A percentile compares a stretch with the other conserved stretches of the same genome.
phyloP scores from a whole-genome alignment of 2,797 vertebrate genomes.

The Buceros bicornis region DNA sequence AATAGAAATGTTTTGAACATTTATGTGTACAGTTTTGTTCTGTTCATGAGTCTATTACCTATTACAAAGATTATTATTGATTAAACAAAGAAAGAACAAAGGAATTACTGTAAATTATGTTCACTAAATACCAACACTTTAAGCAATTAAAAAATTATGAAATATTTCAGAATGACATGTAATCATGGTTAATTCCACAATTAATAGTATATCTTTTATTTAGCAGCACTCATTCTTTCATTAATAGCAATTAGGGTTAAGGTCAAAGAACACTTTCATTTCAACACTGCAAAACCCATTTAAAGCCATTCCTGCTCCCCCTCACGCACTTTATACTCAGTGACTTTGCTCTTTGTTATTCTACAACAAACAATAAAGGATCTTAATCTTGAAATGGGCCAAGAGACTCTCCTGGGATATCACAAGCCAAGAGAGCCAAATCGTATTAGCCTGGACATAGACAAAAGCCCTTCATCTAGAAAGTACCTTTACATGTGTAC shows the following conservation, averaged over 20 bases:
- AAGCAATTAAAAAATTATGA: conserved; percentile 75
- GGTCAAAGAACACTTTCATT: conserved; percentile 64
- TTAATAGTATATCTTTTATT: conserved; percentile 69
- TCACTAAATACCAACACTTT: conserved; percentile 75
- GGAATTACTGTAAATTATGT: conserved; percentile 75
- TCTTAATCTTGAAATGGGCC: neutral
- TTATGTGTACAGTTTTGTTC: conserved; percentile 70
- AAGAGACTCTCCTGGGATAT: neutral
- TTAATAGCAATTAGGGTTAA: conserved; percentile 69
- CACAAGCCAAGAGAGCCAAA: neutral
- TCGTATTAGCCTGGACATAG: neutral
- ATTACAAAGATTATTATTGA: conserved; percentile 69
- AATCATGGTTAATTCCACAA: conserved; percentile 67
- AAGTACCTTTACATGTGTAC: neutral
- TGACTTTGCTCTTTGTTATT: conserved; percentile 34
- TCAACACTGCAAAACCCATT: conserved; percentile 30
- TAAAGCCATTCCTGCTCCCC: conserved; percentile 23
- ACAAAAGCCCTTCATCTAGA: neutral
- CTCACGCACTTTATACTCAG: conserved; percentile 14
- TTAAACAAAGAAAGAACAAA: conserved; percentile 73
- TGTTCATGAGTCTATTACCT: conserved; percentile 59
- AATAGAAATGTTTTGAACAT: conserved; percentile 78
- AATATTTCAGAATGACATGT: conserved; percentile 69
- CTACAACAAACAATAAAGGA: conserved; percentile 15
- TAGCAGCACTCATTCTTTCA: conserved; percentile 66